These are phyloP conservation scores for Mamestra brassicae DNA, from an alignment of 2,888 invertebrate species.

Conservation along the genomic window DNA sequence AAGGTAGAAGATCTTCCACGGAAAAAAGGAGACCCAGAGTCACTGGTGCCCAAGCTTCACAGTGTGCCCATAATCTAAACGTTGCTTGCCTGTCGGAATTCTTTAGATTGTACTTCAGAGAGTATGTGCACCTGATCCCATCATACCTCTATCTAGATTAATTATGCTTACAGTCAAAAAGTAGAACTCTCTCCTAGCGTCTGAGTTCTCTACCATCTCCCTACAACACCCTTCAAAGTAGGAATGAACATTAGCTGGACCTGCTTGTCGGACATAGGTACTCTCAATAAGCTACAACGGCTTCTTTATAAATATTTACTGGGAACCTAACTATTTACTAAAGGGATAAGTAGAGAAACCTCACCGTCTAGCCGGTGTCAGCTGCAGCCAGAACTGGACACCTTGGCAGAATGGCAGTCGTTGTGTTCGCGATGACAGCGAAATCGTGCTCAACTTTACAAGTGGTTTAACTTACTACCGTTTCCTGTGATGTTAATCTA, in stretches of 20 bases:
- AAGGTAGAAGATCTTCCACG: background rate
- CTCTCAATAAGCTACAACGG: too few species aligned
- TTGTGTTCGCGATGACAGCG: slow-evolving; percentile 43
- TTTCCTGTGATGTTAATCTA: slow-evolving; percentile 29
- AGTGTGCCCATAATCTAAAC: background rate
- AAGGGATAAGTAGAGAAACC: slow-evolving; percentile 33
- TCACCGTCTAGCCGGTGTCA: slow-evolving; percentile 3
- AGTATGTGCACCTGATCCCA: too few species aligned
- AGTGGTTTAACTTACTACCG: slow-evolving; percentile 41
- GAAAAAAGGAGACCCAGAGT: too few species aligned
- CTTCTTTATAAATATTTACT: background rate
- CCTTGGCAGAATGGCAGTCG: slow-evolving; percentile 16
- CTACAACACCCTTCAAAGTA: too few species aligned
- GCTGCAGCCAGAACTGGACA: slow-evolving; percentile 8
- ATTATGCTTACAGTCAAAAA: too few species aligned
- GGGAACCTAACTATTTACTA: background rate
- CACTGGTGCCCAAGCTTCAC: background rate
- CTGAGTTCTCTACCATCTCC: too few species aligned
- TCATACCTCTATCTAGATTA: too few species aligned
- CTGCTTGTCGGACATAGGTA: background rate
- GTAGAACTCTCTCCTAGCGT: too few species aligned
- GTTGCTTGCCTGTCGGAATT: too few species aligned
- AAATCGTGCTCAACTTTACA: slow-evolving; percentile 42
- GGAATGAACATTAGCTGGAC: too few species aligned
- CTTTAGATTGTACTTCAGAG: too few species aligned